Evolutionary conservation across 2,797 vertebrate genomes (phyloP).

Genomic region (Graptemys geographica): DNA sequence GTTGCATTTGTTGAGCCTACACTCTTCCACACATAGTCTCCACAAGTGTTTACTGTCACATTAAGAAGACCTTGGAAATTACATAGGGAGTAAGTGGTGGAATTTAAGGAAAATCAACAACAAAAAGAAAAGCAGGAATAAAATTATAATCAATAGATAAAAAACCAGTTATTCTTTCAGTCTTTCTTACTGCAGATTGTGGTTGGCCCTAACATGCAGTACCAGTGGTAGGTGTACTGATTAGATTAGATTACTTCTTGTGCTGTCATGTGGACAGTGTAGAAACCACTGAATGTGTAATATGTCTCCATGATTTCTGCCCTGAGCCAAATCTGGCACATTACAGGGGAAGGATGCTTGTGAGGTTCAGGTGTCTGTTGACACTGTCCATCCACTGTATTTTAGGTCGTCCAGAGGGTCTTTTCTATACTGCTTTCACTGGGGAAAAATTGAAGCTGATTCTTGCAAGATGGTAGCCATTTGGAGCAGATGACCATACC

Average conservation of each 20-base stretch:
- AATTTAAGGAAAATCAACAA: background rate
- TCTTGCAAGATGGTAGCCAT: background rate
- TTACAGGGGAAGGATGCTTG: background rate
- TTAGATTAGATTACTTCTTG: background rate
- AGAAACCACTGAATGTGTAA: background rate
- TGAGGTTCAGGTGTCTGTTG: background rate
- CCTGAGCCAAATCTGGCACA: background rate
- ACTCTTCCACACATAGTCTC: background rate
- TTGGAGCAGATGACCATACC: background rate
- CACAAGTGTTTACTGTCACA: background rate
- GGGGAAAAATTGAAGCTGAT: background rate
- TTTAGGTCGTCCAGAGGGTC: background rate
- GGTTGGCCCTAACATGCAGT: background rate
- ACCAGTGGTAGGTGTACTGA: background rate
- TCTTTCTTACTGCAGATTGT: rapidly evolving
- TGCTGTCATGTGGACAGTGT: background rate
- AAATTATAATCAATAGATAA: background rate
- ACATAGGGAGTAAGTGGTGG: background rate
- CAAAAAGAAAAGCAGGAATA: background rate
- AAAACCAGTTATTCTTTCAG: background rate
- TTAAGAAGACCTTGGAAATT: background rate
- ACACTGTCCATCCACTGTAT: background rate
- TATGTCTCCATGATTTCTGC: background rate
- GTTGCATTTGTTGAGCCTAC: background rate
- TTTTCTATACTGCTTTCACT: background rate